phyloP scores from a whole-genome alignment of 2,797 vertebrate species.

The Anguilla megastoma region DNA sequence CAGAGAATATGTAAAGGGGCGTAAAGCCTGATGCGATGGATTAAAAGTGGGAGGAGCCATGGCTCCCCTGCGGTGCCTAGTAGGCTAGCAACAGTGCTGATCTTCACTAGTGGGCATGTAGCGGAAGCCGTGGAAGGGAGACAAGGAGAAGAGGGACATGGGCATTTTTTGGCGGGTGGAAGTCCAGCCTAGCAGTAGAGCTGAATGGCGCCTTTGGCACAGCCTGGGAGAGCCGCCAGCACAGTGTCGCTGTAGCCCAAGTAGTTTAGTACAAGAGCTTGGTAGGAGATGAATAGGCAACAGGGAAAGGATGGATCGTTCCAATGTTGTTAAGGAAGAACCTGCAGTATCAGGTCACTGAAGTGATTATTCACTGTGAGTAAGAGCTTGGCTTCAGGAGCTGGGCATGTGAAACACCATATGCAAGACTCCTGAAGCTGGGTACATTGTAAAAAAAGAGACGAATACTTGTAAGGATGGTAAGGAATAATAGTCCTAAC shows the following conservation, averaged over 20 bases:
- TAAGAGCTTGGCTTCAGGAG: not conserved
- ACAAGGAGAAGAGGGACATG: not conserved
- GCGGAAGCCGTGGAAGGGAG: not conserved
- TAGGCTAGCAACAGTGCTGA: not conserved
- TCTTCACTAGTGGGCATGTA: not conserved
- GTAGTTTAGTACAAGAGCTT: not conserved
- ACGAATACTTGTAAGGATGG: not conserved
- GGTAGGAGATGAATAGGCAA: not conserved
- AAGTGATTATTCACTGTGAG: not conserved
- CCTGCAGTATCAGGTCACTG: not conserved
- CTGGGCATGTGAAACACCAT: not conserved
- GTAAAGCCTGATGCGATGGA: not conserved
- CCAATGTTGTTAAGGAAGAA: not conserved
- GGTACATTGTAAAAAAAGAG: not conserved
- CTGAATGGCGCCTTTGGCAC: not conserved
- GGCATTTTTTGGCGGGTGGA: not conserved
- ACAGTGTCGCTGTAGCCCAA: not conserved
- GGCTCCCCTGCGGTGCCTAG: not conserved
- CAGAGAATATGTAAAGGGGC: not conserved
- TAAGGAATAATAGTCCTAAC: not conserved
- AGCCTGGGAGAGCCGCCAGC: not conserved
- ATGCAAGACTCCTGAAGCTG: not conserved
- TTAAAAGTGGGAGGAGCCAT: not conserved
- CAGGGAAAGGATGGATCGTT: not conserved
- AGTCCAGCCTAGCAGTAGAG: not conserved